These are phyloP conservation scores for Sceloporus undulatus DNA, from an alignment of 2,113 vertebrate species.

Conservation along the genomic window DNA sequence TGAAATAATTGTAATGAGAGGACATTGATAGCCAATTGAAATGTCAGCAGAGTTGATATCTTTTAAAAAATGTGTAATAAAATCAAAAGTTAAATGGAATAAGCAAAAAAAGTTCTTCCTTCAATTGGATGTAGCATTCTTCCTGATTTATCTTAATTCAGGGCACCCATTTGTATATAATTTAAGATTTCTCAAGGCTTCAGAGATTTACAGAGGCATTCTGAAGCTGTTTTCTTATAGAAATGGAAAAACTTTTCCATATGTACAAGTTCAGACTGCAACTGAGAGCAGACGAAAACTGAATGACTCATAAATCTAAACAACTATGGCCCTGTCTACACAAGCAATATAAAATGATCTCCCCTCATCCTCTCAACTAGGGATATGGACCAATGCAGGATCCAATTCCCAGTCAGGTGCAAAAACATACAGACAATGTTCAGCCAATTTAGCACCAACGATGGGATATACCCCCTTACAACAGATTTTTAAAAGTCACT, in stretches of 20 bases:
- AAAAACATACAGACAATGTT: too few relatives aligned
- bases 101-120: constrained; percentile 20
- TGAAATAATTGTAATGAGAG: constrained; percentile 54
- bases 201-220: neutral
- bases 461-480: too few relatives aligned
- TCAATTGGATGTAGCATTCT: constrained; percentile 14
- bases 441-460: too few relatives aligned
- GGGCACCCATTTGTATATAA: constrained; percentile 19
- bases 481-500: too few relatives aligned
- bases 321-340: too few relatives aligned
- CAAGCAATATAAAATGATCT: too few relatives aligned
- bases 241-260: neutral
- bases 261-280: neutral
- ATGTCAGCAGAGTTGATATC: constrained; percentile 53
- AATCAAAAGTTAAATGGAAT: constrained; percentile 46
- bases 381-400: too few relatives aligned
- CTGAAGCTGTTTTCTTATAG: neutral
- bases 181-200: neutral
- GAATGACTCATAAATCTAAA: neutral
- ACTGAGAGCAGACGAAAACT: neutral
- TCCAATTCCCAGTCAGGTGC: too few relatives aligned
- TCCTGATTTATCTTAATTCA: constrained; percentile 42
- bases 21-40: constrained; percentile 48
- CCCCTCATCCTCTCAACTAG: too few relatives aligned
- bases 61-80: constrained; percentile 46